These are phyloP conservation scores for Oceanodroma leucorhoa DNA, from an alignment of 2,797 vertebrate genomes.

Conservation along the genomic window DNA sequence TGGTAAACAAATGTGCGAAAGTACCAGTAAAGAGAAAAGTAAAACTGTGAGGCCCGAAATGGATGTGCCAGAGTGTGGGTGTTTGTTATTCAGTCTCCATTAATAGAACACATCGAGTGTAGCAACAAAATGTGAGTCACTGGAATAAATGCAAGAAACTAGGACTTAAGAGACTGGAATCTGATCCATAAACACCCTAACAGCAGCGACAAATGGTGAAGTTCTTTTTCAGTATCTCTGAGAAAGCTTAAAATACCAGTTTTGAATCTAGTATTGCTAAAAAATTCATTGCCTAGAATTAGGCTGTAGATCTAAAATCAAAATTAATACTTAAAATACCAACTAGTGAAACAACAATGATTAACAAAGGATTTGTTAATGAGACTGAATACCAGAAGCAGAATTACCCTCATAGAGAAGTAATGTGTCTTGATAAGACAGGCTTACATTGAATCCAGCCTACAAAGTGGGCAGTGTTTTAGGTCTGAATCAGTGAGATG, in stretches of 20 bases:
- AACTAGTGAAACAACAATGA: background rate
- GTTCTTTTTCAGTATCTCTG: background rate
- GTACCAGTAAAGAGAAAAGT: background rate
- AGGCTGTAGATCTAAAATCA: background rate
- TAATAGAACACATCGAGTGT: background rate
- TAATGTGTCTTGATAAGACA: background rate
- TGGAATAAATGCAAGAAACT: background rate
- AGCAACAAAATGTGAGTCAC: background rate
- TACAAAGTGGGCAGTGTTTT: rapidly evolving
- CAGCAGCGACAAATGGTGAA: background rate
- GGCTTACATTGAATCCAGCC: rapidly evolving
- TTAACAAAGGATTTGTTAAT: background rate
- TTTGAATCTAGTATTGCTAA: background rate
- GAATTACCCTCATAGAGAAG: background rate
- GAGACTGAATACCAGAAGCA: background rate
- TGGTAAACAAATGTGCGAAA: background rate
- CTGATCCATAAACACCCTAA: background rate
- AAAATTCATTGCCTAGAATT: background rate
- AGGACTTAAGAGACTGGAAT: background rate
- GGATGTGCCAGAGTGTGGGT: background rate
- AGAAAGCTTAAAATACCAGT: background rate
- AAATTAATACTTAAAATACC: background rate
- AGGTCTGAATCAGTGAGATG: background rate
- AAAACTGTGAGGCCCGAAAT: background rate
- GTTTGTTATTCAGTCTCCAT: background rate